Conservation (phyloP, 2,113 vertebrate genomes). For the Morone chrysops region DNA sequence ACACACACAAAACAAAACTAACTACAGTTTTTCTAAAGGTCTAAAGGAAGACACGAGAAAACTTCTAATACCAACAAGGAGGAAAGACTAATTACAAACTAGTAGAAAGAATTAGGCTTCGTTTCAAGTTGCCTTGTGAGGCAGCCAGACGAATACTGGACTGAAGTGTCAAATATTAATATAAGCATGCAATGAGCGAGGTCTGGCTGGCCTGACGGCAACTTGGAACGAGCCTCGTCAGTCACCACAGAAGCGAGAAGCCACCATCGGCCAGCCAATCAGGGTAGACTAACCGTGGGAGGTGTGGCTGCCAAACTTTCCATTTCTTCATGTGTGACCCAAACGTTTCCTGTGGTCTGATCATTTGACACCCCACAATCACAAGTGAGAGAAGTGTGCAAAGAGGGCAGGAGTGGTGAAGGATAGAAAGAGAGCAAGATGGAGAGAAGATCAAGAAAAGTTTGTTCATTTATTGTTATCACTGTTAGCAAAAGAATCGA, state of each 20-base stretch:
- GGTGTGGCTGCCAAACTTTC: conserved; percentile 95
- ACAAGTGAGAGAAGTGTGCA: conserved; percentile 85
- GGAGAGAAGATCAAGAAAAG: conserved; percentile 83
- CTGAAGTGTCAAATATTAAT: not conserved
- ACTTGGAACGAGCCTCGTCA: conserved; percentile 52
- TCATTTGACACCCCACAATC: conserved; percentile 82
- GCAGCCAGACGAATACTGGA: not conserved
- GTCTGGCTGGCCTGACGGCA: not conserved
- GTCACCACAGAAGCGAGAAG: conserved; percentile 23
- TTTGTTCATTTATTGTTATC: conserved; percentile 68
- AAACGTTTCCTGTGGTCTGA: conserved; percentile 99
- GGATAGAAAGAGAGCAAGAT: conserved; percentile 83
- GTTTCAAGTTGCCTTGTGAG: conserved; percentile 55
- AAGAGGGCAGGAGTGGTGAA: conserved; percentile 83
- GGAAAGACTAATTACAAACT: not conserved
- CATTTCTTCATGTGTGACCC: conserved; percentile 99
- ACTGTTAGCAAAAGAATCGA: conserved; percentile 39
- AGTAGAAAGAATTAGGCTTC: not conserved
- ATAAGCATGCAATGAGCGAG: not conserved
- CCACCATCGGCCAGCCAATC: conserved; percentile 40
- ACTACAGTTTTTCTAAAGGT: not conserved
- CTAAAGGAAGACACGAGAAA: not conserved
- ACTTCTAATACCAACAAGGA: not conserved
- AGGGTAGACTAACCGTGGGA: conserved; percentile 93
- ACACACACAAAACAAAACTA: conserved; percentile 11